Conservation (phyloP, 2,797 vertebrate genomes). For the Heterohyrax brucei region DNA sequence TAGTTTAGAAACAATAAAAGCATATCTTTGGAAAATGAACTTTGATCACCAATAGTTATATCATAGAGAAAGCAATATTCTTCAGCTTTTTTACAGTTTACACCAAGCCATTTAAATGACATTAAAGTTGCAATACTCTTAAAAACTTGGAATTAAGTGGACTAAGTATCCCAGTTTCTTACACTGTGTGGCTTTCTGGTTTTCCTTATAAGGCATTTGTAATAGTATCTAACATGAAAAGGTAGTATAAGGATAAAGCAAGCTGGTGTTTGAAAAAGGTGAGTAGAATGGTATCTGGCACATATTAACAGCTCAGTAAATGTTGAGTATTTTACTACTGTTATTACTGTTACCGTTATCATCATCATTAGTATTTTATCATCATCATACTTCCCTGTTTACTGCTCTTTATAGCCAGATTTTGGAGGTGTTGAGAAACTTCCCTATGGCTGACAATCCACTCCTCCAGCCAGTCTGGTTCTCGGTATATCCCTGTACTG, state of each 20-base stretch:
- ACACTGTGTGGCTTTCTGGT: neutral
- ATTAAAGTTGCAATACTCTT: neutral
- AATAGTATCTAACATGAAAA: conserved; percentile 17
- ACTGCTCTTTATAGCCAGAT: neutral
- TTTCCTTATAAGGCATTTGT: neutral
- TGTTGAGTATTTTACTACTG: neutral
- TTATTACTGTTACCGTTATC: neutral
- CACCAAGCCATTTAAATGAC: neutral
- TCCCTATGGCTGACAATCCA: too few relatives aligned
- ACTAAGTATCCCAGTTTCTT: neutral
- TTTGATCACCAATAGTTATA: neutral
- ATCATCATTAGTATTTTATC: neutral
- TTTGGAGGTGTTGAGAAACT: neutral
- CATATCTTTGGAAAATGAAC: neutral
- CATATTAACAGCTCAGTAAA: neutral
- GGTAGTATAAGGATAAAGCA: neutral
- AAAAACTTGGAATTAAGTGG: neutral
- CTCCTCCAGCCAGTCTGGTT: neutral
- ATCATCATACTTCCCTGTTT: neutral
- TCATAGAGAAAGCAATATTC: conserved; percentile 22
- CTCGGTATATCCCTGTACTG: neutral
- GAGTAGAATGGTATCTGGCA: neutral
- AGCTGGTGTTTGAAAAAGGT: neutral
- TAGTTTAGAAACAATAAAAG: conserved; percentile 17
- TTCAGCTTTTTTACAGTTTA: conserved; percentile 44